Percentiles rank a stretch among this genome's conserved stretches.
Evolutionary conservation across 2,113 vertebrate genomes (phyloP).

Genomic region (Ameiurus melas): DNA sequence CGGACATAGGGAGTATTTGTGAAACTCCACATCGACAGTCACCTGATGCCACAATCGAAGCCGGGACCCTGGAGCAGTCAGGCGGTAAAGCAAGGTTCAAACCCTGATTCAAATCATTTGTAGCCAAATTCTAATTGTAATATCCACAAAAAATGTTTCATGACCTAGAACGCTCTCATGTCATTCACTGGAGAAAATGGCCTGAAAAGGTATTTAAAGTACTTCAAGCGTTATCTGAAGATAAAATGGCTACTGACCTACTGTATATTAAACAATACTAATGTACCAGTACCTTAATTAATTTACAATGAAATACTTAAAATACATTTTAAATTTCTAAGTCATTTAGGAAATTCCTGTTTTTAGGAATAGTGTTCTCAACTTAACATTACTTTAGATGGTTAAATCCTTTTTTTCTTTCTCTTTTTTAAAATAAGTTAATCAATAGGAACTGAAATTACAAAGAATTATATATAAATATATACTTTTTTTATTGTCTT

Average conservation of each 20-base stretch:
- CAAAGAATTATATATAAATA: no score
- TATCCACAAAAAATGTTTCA: neutral
- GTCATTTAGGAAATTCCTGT: no score
- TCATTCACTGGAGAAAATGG: neutral
- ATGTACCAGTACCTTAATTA: neutral
- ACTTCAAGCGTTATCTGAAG: neutral
- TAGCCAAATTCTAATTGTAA: neutral
- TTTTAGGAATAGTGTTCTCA: neutral
- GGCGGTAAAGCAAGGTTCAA: neutral
- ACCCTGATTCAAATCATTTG: neutral
- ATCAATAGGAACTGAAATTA: neutral
- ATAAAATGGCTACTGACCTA: neutral
- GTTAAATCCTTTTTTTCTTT: neutral
- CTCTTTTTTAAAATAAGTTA: neutral
- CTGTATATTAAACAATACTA: neutral
- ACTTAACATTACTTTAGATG: neutral
- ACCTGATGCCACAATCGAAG: neutral
- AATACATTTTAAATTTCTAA: no score
- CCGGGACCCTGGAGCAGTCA: neutral
- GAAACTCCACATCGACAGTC: neutral
- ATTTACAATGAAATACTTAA: neutral
- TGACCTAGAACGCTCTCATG: no score
- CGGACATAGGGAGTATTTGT: neutral
- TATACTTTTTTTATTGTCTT: neutral
- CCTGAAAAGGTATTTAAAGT: neutral